Conservation (phyloP, 2,888 invertebrate species). For the Meteorus colon region DNA sequence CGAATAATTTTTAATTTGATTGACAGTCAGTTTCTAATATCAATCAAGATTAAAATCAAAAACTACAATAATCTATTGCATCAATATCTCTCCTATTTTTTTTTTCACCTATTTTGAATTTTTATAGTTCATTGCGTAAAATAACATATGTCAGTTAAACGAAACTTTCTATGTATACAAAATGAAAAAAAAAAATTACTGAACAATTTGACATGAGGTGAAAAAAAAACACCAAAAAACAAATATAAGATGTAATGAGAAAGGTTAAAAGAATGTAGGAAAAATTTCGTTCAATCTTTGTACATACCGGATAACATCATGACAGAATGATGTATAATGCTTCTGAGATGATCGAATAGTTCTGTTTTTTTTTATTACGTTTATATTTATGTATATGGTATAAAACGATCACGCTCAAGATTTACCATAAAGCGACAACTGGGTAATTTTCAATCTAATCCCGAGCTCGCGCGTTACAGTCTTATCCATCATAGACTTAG, state of each 20-base stretch:
- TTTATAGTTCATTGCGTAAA: conserved; percentile 2
- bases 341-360: conserved; percentile 12
- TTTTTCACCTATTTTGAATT: neutral
- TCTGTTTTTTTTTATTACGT: neutral
- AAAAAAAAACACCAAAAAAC: neutral
- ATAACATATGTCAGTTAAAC: neutral
- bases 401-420: conserved; percentile 4
- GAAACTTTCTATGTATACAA: conserved; percentile 7
- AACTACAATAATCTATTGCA: neutral
- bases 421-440: conserved; percentile 23
- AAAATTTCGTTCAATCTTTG: neutral
- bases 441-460: conserved; percentile 32
- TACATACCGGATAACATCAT: conserved; percentile 21
- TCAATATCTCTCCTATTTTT: neutral
- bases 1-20: neutral
- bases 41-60: conserved; percentile 2
- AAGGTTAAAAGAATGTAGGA: neutral
- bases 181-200: neutral
- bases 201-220: neutral
- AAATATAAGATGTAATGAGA: neutral
- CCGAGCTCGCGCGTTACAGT: conserved; percentile 26
- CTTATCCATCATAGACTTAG: neutral
- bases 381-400: neutral
- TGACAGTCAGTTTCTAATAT: neutral
- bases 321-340: conserved; percentile 30